Evolutionary conservation across 2,888 invertebrate species (phyloP).

Genomic region (Nemotelus pantherinus): DNA sequence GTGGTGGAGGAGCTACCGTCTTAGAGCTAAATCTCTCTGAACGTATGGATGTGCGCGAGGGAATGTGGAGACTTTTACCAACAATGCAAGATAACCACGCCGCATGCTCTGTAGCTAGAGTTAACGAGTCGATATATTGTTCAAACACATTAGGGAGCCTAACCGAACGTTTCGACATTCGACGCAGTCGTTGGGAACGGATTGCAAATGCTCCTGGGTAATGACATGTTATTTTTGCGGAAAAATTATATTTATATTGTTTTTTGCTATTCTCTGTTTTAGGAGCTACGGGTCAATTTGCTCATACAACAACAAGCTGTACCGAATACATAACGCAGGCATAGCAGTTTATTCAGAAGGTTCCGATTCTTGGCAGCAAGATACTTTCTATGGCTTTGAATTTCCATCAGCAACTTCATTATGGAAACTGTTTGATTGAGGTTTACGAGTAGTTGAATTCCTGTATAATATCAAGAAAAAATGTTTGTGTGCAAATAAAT

Average conservation of each 20-base stretch:
- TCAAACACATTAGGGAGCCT: conserved; percentile 24
- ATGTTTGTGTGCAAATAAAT: too few species aligned
- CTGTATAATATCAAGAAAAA: too few species aligned
- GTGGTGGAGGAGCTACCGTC: neutral
- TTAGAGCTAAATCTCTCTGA: conserved; percentile 14
- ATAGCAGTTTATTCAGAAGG: conserved; percentile 3
- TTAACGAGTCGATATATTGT: conserved; percentile 21
- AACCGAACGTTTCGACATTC: conserved; percentile 37
- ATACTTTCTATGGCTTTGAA: too few species aligned
- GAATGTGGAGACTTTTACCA: conserved; percentile 32
- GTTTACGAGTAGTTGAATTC: too few species aligned
- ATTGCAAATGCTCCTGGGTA: conserved; percentile 31
- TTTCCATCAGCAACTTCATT: too few species aligned
- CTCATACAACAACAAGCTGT: conserved; percentile 19
- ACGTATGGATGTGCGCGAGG: conserved; percentile 31
- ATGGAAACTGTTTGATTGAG: too few species aligned
- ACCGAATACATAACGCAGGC: conserved; percentile 15
- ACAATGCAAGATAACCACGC: conserved; percentile 11
- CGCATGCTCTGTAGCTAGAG: conserved; percentile 18
- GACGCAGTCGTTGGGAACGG: conserved; percentile 31
- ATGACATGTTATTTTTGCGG: neutral
- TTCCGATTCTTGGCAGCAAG: neutral
- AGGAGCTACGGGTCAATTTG: conserved; percentile 24
- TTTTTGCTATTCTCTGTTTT: conserved; percentile 9
- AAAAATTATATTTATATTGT: neutral